Evolutionary conservation across 2,797 vertebrate species (phyloP), one percentile per base, ranked within the genome.

Genomic region (Eremophila alpestris): DNA sequence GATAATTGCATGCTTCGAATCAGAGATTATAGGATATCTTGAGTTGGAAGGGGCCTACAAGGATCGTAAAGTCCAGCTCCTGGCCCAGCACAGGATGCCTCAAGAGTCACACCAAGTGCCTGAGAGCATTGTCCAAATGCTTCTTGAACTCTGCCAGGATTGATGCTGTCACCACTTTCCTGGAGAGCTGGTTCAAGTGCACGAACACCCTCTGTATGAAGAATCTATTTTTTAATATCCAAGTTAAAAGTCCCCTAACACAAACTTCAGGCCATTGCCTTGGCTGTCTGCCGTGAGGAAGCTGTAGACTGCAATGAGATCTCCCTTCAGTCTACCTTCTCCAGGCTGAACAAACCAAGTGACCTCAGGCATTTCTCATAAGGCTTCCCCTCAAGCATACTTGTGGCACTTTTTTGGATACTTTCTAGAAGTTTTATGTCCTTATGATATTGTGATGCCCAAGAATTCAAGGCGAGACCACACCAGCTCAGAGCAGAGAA

Each of bases 391-490:
- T 49, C 41, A 49, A 46, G 13, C 30, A 59, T 18, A 34, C 5
- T 41, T 32, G 4, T 38, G 12, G 10, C 13, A 32, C 4, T 69
- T 13, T 46, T 78, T 46, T 41, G 30, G 22, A 48, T 27, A 12
- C 8, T 36, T 22, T 27, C 12, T 64, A 46, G 22, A 34, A 16
- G 6, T 16, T 59, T 46, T 32, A 15, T 59, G 48, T 24, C 16
- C 11, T 36, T 78, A 3, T 65, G 36, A 20, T 32, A 24, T 36
- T 41, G 18, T 18, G 16, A 13, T 65, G 19, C 8, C 30, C 40
- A 36, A 24, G 27, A 52, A 48, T 29, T 48, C 46, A n/a, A 41
- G 13, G 10, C n/a, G 26, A 90, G 18, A 26, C 8, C 0, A 0
- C 16, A 5, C 30, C 58, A 83, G 32, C 0, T 3, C 43, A 51